phyloP scores from a whole-genome alignment of 1,140 invertebrate genomes.

The Drosophila orena region DNA sequence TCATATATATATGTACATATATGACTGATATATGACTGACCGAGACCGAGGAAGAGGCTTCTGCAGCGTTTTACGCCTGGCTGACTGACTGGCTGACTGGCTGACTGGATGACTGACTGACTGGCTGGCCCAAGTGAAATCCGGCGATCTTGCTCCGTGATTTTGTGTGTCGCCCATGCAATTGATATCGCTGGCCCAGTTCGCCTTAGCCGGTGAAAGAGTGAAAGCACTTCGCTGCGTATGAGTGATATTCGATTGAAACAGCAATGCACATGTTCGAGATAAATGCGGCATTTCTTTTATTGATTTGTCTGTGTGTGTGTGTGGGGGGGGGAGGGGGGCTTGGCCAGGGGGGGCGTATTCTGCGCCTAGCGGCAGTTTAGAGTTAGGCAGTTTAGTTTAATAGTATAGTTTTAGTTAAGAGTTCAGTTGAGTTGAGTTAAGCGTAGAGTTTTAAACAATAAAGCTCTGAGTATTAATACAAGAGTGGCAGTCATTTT shows the following conservation, averaged over 20 bases:
- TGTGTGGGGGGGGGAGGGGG: too few species aligned
- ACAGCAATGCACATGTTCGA: conserved; percentile 40
- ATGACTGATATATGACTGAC: conserved; percentile 30
- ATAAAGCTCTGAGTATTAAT: conserved; percentile 76
- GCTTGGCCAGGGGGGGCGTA: conserved; percentile 9
- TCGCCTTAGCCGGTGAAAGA: conserved; percentile 71
- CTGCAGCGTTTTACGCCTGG: conserved; percentile 46
- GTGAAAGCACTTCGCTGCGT: conserved; percentile 78
- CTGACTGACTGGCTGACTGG: conserved; percentile 15
- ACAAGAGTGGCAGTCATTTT: conserved; percentile 62
- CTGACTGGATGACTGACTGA: not conserved
- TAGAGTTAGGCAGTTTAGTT: conserved; percentile 44
- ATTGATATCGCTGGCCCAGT: conserved; percentile 77
- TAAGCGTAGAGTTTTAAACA: conserved; percentile 45
- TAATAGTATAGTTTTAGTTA: conserved; percentile 31
- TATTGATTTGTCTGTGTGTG: conserved; percentile 34
- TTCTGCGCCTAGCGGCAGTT: conserved; percentile 24
- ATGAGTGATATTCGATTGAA: conserved; percentile 57
- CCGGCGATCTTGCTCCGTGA: conserved; percentile 51
- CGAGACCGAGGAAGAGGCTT: conserved; percentile 20
- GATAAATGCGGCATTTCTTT: conserved; percentile 70
- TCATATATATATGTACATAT: too few species aligned
- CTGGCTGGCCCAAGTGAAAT: conserved; percentile 54
- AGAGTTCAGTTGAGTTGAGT: conserved; percentile 15
- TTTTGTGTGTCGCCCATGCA: conserved; percentile 82